Conservation (phyloP, 2,888 invertebrate species). For the Diogma glabrata region DNA sequence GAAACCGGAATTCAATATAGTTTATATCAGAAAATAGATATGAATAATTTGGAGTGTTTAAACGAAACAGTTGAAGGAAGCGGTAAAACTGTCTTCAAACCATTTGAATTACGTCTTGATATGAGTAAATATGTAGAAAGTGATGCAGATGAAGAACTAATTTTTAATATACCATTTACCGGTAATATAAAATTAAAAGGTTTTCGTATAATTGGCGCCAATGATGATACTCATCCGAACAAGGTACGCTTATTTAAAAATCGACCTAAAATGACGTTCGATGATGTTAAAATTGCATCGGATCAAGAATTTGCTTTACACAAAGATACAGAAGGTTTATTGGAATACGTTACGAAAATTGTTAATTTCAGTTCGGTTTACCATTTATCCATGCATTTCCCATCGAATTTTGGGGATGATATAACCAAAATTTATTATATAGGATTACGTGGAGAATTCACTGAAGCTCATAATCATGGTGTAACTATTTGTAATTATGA, state of each 20-base stretch:
- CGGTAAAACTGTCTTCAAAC: conserved; percentile 81
- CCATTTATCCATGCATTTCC: conserved; percentile 84
- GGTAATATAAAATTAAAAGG: conserved; percentile 94
- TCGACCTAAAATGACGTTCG: conserved; percentile 88
- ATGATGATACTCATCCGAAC: conserved; percentile 73
- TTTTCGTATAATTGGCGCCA: conserved; percentile 81
- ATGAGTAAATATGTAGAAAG: conserved; percentile 78
- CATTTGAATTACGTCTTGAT: conserved; percentile 78
- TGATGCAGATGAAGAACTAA: conserved; percentile 89
- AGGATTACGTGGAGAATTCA: conserved; percentile 84
- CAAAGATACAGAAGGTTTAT: conserved; percentile 60
- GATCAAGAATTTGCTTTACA: conserved; percentile 87
- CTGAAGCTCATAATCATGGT: conserved; percentile 71
- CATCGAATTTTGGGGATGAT: conserved; percentile 78
- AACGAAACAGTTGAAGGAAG: conserved; percentile 82
- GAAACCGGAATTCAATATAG: conserved; percentile 43
- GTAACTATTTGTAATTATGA: conserved; percentile 90
- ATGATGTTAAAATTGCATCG: conserved; percentile 58
- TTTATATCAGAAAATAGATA: conserved; percentile 81
- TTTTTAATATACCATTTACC: conserved; percentile 95
- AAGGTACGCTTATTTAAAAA: conserved; percentile 89
- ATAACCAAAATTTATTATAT: conserved; percentile 83
- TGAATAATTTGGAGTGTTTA: conserved; percentile 74
- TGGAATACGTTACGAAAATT: conserved; percentile 84
- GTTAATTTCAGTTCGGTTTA: conserved; percentile 84